Conservation (phyloP, 2,113 vertebrate genomes). For the Hemibagrus wyckioides region DNA sequence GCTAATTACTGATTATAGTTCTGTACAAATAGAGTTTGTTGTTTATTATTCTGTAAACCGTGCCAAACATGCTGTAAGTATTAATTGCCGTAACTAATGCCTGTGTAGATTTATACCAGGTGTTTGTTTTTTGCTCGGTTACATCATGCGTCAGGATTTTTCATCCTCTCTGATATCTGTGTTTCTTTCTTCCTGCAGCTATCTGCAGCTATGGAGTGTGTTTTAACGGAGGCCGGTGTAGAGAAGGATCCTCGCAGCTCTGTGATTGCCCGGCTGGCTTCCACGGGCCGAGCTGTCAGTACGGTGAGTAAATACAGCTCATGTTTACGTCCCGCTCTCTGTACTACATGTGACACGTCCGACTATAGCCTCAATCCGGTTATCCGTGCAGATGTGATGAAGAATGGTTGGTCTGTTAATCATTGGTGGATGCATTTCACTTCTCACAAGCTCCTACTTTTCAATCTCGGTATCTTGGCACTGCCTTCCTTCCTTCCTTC, state of each 20-base stretch:
- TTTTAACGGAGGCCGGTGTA: conserved; percentile 78
- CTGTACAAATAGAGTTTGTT: not conserved
- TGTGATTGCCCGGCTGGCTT: conserved; percentile 81
- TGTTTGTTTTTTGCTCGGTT: conserved; percentile 33
- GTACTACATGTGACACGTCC: not conserved
- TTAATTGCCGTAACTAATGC: not conserved
- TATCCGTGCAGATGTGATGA: not conserved
- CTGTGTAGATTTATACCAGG: not conserved
- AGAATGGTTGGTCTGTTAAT: not conserved
- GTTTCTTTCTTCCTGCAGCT: conserved; percentile 64
- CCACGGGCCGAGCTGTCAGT: conserved; percentile 82
- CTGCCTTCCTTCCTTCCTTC: conserved; percentile 22
- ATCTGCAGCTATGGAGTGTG: conserved; percentile 72
- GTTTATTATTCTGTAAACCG: not conserved
- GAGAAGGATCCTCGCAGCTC: conserved; percentile 68
- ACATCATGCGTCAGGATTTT: conserved; percentile 55
- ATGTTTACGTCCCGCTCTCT: not conserved
- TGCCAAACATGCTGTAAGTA: not conserved
- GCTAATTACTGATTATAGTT: not conserved
- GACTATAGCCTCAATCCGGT: not conserved
- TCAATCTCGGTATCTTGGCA: conserved; percentile 27
- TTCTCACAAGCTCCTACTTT: not conserved
- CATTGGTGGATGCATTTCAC: not conserved
- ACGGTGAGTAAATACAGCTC: conserved; percentile 70
- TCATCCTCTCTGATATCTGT: conserved; percentile 48